Percentiles rank a stretch among this genome's conserved stretches.
Conservation (phyloP, 64 coral and sea anemone genomes). For the Dendrophyllia cribrosa region DNA sequence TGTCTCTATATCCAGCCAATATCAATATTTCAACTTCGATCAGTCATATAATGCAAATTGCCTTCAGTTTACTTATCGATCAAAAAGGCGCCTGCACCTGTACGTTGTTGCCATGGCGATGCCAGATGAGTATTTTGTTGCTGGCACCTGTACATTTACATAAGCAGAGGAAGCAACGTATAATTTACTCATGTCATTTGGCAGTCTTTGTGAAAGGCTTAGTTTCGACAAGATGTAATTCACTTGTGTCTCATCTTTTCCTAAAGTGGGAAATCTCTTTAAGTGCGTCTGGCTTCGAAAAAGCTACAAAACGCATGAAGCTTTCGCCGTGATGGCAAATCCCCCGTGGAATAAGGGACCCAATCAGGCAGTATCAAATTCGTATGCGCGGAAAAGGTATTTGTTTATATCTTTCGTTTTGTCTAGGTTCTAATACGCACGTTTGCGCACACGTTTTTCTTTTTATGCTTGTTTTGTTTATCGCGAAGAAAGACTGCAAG, state of each 20-base stretch:
- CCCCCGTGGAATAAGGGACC: slow-evolving; percentile 43
- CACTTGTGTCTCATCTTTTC: background rate
- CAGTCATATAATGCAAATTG: background rate
- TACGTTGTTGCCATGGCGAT: slow-evolving; percentile 7
- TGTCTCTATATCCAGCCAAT: background rate
- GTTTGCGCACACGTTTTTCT: background rate
- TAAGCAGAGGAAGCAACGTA: background rate
- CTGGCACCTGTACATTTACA: slow-evolving; percentile 44
- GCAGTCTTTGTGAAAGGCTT: slow-evolving; percentile 27
- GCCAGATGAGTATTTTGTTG: background rate
- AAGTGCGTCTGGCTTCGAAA: background rate
- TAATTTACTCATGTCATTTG: slow-evolving; percentile 11
- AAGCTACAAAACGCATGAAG: slow-evolving; percentile 13
- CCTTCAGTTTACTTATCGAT: slow-evolving; percentile 13
- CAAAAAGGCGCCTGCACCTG: background rate
- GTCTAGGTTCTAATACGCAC: background rate
- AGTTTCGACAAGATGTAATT: slow-evolving; percentile 26
- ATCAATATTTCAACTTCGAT: background rate
- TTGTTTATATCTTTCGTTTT: slow-evolving; percentile 8
- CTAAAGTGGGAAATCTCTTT: background rate
- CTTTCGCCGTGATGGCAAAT: slow-evolving; percentile 2
- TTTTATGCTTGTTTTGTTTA: slow-evolving; percentile 3
- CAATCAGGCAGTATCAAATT: background rate
- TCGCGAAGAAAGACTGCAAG: background rate
- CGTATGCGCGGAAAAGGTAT: slow-evolving; percentile 43